Evolutionary conservation across 92 coral and sea anemone species (phyloP).

Genomic region (Bergia sp.): DNA sequence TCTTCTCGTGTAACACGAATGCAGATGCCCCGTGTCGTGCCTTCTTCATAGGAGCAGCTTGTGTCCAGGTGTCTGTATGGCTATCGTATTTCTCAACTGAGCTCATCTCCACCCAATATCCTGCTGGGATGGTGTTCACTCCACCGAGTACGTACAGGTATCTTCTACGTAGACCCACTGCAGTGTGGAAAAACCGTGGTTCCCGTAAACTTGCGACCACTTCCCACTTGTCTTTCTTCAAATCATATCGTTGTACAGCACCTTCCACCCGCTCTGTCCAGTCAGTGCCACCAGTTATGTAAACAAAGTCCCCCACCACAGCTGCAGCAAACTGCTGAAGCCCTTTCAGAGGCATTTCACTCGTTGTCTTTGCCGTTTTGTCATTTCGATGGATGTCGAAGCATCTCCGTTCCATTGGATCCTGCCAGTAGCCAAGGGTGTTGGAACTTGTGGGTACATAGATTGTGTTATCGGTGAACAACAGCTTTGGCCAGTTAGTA

Average conservation of each 20-base stretch:
- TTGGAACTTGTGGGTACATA: conserved; percentile 63
- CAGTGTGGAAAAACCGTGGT: conserved; percentile 63
- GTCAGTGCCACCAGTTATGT: conserved; percentile 64
- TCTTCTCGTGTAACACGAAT: conserved; percentile 63
- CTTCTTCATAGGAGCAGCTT: conserved; percentile 63
- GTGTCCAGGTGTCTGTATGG: conserved; percentile 57
- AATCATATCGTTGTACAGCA: conserved; percentile 65
- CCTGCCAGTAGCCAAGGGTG: conserved; percentile 59
- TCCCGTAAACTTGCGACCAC: conserved; percentile 60
- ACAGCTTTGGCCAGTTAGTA: conserved; percentile 51
- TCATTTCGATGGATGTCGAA: conserved; percentile 40
- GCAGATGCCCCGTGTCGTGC: conserved; percentile 69
- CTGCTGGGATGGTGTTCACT: conserved; percentile 52
- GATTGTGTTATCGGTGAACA: conserved; percentile 55
- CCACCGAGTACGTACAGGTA: conserved; percentile 66
- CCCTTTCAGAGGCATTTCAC: conserved; percentile 22
- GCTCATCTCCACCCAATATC: conserved; percentile 57
- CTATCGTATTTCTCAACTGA: conserved; percentile 64
- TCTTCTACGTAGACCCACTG: conserved; percentile 58
- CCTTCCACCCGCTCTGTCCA: conserved; percentile 65
- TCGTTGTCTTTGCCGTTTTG: conserved; percentile 25
- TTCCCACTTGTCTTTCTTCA: conserved; percentile 59
- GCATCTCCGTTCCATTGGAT: conserved; percentile 61
- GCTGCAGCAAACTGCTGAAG: conserved; percentile 62
- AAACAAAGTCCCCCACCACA: conserved; percentile 56